phyloP scores from a whole-genome alignment of 2,888 invertebrate genomes.

The Cheilosia urbana region DNA sequence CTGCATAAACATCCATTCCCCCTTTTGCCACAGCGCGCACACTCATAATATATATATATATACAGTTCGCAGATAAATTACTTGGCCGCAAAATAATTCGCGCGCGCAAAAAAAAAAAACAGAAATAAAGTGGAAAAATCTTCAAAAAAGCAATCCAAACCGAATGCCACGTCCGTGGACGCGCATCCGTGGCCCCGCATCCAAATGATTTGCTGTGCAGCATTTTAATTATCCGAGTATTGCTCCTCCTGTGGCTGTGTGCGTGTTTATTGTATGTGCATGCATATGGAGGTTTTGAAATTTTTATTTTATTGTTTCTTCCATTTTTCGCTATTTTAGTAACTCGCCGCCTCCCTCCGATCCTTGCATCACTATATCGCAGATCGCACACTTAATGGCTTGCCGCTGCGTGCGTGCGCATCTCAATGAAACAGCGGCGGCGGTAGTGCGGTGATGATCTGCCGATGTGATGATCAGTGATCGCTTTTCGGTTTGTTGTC shows the following conservation, averaged over 20 bases:
- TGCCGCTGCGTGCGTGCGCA: conserved; percentile 54
- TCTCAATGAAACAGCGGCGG: conserved; percentile 50
- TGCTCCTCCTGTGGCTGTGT: conserved; percentile 5
- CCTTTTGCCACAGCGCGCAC: conserved; percentile 4
- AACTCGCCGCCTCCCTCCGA: conserved; percentile 2
- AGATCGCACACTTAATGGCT: conserved; percentile 65
- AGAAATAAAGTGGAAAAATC: conserved; percentile 18
- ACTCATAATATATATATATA: neutral
- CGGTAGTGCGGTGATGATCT: conserved; percentile 1
- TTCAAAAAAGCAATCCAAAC: conserved; percentile 49
- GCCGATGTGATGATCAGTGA: conserved; percentile 43
- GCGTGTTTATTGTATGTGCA: neutral
- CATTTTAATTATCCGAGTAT: conserved; percentile 65
- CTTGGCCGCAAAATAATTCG: conserved; percentile 68
- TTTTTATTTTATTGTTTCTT: conserved; percentile 46
- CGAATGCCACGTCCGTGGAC: conserved; percentile 64
- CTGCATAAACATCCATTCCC: conserved; percentile 65
- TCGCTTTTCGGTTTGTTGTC: conserved; percentile 66
- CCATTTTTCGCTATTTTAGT: conserved; percentile 42
- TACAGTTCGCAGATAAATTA: conserved; percentile 65
- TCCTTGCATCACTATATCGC: conserved; percentile 13
- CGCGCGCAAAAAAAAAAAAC: conserved; percentile 2
- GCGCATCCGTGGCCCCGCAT: conserved; percentile 64
- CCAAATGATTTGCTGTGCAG: conserved; percentile 69
- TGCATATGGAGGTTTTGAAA: conserved; percentile 23